Evolutionary conservation across 2,888 invertebrate species (phyloP).

Genomic region (Orthonychiurus folsomi): DNA sequence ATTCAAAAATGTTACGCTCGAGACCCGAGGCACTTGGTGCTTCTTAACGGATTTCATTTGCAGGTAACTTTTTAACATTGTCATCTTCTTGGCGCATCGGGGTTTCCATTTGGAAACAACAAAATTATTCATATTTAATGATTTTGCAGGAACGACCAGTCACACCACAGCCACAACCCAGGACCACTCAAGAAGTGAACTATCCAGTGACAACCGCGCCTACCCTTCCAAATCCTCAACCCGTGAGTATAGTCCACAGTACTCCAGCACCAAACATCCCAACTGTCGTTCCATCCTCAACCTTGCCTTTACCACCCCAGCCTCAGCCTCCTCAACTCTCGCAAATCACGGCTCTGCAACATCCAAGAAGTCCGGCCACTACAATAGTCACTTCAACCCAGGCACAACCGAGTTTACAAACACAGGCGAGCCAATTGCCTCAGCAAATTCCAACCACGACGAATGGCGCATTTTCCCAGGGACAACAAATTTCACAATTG

Average conservation of each 20-base stretch:
- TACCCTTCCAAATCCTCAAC: slow-evolving; percentile 6
- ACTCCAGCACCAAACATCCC: too few species aligned
- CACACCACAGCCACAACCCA: slow-evolving; percentile 29
- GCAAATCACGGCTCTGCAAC: slow-evolving; percentile 50
- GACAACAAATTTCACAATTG: slow-evolving; percentile 40
- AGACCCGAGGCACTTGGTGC: slow-evolving; percentile 70
- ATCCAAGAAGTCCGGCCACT: slow-evolving; percentile 47
- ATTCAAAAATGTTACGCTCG: slow-evolving; percentile 85
- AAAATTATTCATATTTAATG: background rate
- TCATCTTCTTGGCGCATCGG: slow-evolving; percentile 9
- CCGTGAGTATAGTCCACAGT: too few species aligned
- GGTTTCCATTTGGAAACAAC: background rate
- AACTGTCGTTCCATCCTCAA: background rate
- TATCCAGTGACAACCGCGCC: background rate
- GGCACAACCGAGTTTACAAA: slow-evolving; percentile 42
- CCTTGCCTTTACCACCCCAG: too few species aligned
- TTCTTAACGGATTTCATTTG: slow-evolving; percentile 57
- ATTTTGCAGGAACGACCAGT: slow-evolving; percentile 30
- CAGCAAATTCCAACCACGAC: slow-evolving; percentile 45
- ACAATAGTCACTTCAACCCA: background rate
- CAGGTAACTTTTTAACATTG: slow-evolving; percentile 48
- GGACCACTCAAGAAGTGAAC: slow-evolving; percentile 2
- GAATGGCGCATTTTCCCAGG: slow-evolving; percentile 15
- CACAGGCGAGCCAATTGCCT: slow-evolving; percentile 43
- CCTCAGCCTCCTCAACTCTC: slow-evolving; percentile 42